Percentiles rank a stretch among this genome's conserved stretches.
Evolutionary conservation across 2,797 vertebrate species (phyloP).

Genomic region (Semaprochilodus insignis): DNA sequence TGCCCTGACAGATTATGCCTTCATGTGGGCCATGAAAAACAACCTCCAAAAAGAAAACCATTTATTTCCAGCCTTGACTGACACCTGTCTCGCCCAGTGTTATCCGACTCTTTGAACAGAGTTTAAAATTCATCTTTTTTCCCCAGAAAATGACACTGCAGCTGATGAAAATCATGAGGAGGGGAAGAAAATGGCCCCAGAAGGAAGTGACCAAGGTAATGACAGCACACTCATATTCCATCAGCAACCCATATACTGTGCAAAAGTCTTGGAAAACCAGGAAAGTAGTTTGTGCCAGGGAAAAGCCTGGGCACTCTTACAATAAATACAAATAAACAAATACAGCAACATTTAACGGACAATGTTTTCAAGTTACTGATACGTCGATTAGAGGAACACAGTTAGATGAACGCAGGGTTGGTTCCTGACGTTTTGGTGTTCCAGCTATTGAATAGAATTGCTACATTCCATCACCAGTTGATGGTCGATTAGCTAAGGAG

Average conservation of each 20-base stretch:
- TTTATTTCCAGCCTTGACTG: constrained; percentile 1
- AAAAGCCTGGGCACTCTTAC: no score
- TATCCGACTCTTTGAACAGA: neutral
- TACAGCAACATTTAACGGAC: no score
- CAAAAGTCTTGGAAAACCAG: no score
- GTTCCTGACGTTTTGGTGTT: no score
- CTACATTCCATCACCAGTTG: no score
- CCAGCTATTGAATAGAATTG: no score
- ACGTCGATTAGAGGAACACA: no score
- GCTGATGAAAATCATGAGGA: neutral
- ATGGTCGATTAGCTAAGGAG: no score
- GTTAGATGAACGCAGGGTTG: no score
- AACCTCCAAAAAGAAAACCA: neutral
- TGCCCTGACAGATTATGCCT: constrained; percentile 1
- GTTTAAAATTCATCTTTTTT: neutral
- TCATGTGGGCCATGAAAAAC: constrained; percentile 1
- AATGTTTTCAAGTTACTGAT: no score
- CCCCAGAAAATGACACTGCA: constrained; percentile 7
- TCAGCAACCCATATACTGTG: neutral
- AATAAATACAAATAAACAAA: no score
- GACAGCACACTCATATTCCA: neutral
- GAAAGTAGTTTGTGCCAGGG: no score
- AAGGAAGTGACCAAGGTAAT: constrained; percentile 20
- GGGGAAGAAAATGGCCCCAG: constrained; percentile 16
- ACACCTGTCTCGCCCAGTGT: constrained; percentile 3